Evolutionary conservation across 2,797 vertebrate species (phyloP).

Genomic region (Brotula barbata): DNA sequence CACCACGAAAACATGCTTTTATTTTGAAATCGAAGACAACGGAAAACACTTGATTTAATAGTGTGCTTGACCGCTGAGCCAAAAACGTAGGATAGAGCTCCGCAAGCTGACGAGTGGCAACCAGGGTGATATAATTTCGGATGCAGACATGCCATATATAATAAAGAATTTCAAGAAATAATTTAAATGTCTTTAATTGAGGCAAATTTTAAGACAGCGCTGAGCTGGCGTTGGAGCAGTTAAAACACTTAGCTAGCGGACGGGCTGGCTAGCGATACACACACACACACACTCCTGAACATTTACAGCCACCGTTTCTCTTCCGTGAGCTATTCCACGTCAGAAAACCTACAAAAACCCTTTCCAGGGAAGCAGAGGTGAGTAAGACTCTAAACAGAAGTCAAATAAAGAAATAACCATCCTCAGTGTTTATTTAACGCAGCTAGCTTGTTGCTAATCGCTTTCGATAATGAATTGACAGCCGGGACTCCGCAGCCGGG

Average conservation of each 20-base stretch:
- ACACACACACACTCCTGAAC: constrained; percentile 3
- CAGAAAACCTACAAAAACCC: not conserved
- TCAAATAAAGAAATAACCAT: accelerated
- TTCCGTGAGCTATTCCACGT: constrained; percentile 4
- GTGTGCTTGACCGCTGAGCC: accelerated
- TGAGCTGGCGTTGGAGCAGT: constrained; percentile 2
- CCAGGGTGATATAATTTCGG: constrained; percentile 12
- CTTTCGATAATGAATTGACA: constrained; percentile 14
- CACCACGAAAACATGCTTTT: constrained; percentile 21
- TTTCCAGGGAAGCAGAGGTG: constrained; percentile 35
- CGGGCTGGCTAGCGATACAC: constrained; percentile 1
- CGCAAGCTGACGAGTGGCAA: constrained; percentile 15
- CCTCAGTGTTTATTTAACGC: not conserved
- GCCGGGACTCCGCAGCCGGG: constrained; percentile 22
- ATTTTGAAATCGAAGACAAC: constrained; percentile 1
- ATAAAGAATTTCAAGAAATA: not conserved
- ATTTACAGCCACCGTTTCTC: constrained; percentile 10
- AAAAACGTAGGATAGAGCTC: constrained; percentile 9
- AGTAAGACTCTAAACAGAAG: not conserved
- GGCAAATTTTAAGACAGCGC: not conserved
- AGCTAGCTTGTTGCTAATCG: constrained; percentile 46
- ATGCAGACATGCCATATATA: not conserved
- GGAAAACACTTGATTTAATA: not conserved
- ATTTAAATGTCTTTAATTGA: too few species aligned
- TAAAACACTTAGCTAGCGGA: constrained; percentile 37